phyloP scores from a whole-genome alignment of 37 sponge, comb jelly and placozoan genomes.

The Theonella swinhoei region DNA sequence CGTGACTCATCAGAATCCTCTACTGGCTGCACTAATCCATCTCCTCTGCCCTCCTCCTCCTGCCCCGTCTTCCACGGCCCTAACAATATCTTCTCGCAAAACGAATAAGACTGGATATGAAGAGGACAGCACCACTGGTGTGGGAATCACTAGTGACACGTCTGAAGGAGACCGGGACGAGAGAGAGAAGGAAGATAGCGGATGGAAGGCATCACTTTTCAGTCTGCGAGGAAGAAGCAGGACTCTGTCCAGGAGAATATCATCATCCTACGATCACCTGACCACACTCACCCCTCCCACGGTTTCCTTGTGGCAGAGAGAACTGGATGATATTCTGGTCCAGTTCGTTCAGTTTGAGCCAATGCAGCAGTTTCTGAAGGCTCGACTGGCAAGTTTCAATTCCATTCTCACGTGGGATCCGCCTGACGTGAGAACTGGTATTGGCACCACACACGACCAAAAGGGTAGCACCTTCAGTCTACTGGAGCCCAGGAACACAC shows the following conservation, averaged over 20 bases:
- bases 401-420: conserved; percentile 32
- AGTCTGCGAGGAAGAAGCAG: background rate
- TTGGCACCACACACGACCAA: background rate
- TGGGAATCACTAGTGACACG: background rate
- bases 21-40: conserved; percentile 46
- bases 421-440: background rate
- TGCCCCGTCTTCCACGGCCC: background rate
- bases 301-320: conserved; percentile 16
- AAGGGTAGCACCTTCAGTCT: background rate
- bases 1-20: conserved; percentile 25
- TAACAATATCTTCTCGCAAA: background rate
- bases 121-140: background rate
- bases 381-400: conserved; percentile 32
- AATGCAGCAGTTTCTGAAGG: conserved; percentile 29
- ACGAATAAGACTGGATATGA: background rate
- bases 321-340: conserved; percentile 7
- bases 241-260: background rate
- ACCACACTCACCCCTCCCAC: background rate
- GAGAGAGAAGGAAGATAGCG: background rate
- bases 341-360: conserved; percentile 31
- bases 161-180: background rate
- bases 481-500: background rate
- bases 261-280: background rate
- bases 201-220: background rate
- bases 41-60: conserved; percentile 39